phyloP scores from a whole-genome alignment of 2,113 vertebrate genomes.

The Phalacrocorax carbo region DNA sequence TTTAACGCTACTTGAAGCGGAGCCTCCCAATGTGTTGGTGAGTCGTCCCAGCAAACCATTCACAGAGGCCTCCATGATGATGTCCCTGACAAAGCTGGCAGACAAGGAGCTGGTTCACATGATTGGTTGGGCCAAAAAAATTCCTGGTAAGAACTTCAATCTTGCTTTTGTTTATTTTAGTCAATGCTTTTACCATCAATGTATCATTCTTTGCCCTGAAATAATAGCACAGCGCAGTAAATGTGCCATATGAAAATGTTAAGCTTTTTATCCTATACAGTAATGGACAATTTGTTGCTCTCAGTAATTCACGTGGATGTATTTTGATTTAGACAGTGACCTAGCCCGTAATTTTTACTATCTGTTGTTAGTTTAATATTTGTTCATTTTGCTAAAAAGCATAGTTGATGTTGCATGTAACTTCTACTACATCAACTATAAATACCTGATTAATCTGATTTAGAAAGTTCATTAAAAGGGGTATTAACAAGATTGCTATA shows the following conservation, averaged over 20 bases:
- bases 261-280: not conserved
- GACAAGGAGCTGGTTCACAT: slow-evolving; percentile 96
- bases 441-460: not conserved
- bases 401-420: not conserved
- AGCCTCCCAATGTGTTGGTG: slow-evolving; percentile 89
- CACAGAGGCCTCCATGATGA: slow-evolving; percentile 96
- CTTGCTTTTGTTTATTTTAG: not conserved
- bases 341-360: not conserved
- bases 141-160: slow-evolving; percentile 81
- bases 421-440: not conserved
- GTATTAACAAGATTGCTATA: not conserved
- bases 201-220: not conserved
- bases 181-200: not conserved
- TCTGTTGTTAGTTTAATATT: not conserved
- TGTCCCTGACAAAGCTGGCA: slow-evolving; percentile 93
- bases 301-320: not conserved
- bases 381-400: not conserved
- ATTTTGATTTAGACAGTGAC: not conserved
- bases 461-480: not conserved
- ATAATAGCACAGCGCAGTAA: not conserved
- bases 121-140: slow-evolving; percentile 98
- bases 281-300: not conserved
- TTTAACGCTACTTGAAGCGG: slow-evolving; percentile 87
- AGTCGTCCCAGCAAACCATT: slow-evolving; percentile 88
- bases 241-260: fast-evolving